phyloP scores from a whole-genome alignment of 2,113 vertebrate genomes.

The Vidua chalybeata region DNA sequence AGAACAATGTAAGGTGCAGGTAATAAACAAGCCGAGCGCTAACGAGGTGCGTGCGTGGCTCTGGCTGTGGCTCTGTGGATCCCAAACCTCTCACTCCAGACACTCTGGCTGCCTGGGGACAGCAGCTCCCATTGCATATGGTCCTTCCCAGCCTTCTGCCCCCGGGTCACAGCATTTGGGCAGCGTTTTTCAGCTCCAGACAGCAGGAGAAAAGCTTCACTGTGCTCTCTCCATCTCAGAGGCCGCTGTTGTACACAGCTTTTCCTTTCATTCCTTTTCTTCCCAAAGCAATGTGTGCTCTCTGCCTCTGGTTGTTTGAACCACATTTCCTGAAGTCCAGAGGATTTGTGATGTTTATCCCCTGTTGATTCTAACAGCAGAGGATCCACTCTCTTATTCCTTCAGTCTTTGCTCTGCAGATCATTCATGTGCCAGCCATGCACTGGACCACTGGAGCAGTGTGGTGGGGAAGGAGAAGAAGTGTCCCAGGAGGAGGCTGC shows the following conservation, averaged over 20 bases:
- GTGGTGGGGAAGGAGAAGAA: rapidly evolving
- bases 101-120: rapidly evolving
- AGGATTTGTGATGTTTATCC: not conserved
- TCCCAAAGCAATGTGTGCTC: not conserved
- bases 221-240: not conserved
- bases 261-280: no score
- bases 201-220: rapidly evolving
- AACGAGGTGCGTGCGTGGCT: not conserved
- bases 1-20: not conserved
- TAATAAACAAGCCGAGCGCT: not conserved
- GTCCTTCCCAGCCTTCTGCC: not conserved
- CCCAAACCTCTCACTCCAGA: not conserved
- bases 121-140: rapidly evolving
- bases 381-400: not conserved
- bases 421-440: rapidly evolving
- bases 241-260: rapidly evolving
- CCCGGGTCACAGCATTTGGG: rapidly evolving
- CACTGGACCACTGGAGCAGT: not conserved
- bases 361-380: not conserved
- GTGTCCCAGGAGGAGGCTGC: no score
- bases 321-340: rapidly evolving
- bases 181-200: not conserved
- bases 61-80: rapidly evolving
- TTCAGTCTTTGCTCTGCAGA: not conserved
- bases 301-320: not conserved